Percentiles rank a stretch among this genome's conserved stretches.
These are phyloP conservation scores for Galleria mellonella DNA, from an alignment of 1,140 invertebrate species.

Conservation along the genomic window DNA sequence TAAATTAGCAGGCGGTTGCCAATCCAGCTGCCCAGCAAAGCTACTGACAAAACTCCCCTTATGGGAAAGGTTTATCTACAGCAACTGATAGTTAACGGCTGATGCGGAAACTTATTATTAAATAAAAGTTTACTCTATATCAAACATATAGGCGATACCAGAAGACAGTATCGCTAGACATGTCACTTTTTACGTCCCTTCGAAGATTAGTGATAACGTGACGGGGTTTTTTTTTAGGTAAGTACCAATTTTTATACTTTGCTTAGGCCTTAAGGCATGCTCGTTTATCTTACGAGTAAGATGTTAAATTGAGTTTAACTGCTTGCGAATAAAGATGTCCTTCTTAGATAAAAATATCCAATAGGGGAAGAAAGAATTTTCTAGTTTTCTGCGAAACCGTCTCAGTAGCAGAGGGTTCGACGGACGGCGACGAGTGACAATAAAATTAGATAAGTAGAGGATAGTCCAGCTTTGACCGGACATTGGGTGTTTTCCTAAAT, in stretches of 20 bases:
- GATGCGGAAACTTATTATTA: no score
- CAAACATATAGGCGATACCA: no score
- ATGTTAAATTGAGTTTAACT: constrained; percentile 56
- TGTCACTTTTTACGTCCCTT: constrained; percentile 1
- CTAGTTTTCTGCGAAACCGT: constrained; percentile 46
- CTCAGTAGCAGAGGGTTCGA: constrained; percentile 41
- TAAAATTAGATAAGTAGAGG: constrained; percentile 71
- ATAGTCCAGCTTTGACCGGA: constrained; percentile 33
- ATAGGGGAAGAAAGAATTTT: constrained; percentile 44
- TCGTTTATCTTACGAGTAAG: constrained; percentile 27
- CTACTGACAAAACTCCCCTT: no score
- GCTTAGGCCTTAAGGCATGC: constrained; percentile 9
- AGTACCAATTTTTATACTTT: constrained; percentile 16
- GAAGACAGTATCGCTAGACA: neutral
- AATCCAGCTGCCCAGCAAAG: no score
- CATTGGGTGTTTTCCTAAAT: neutral
- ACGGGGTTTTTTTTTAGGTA: constrained; percentile 17
- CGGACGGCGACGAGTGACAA: constrained; percentile 52
- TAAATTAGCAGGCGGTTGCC: no score
- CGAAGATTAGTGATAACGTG: constrained; percentile 8
- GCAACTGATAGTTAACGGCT: no score
- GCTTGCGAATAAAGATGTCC: constrained; percentile 55
- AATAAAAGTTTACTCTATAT: no score
- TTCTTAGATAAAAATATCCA: constrained; percentile 51
- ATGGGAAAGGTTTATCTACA: no score